Conservation (phyloP, 1,140 invertebrate species). For the Hycleus cichorii region DNA sequence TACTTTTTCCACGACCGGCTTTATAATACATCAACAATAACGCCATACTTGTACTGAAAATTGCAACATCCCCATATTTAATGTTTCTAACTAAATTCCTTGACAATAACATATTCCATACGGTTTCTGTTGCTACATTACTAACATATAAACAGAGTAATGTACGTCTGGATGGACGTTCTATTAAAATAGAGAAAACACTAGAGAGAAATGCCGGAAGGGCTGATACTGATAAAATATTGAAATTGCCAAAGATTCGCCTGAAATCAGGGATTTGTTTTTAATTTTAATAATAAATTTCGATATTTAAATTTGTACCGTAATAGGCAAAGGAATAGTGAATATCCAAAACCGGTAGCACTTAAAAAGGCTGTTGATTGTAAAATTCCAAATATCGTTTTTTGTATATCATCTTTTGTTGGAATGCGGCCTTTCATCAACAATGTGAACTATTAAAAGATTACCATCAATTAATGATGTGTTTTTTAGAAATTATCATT, state of each 20-base stretch:
- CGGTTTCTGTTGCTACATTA: slow-evolving; percentile 73
- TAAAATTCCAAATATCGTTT: slow-evolving; percentile 56
- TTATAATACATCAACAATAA: slow-evolving; percentile 54
- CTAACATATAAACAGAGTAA: slow-evolving; percentile 70
- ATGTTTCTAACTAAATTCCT: slow-evolving; percentile 55
- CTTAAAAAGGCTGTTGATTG: slow-evolving; percentile 71
- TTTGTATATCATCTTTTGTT: slow-evolving; percentile 53
- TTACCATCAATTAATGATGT: no score
- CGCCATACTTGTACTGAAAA: slow-evolving; percentile 55
- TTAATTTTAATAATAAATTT: background rate
- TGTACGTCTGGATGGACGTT: slow-evolving; percentile 61
- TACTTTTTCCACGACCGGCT: slow-evolving; percentile 39
- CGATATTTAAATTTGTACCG: slow-evolving; percentile 44
- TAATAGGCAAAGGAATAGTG: slow-evolving; percentile 59
- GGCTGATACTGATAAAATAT: slow-evolving; percentile 60
- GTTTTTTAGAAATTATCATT: background rate
- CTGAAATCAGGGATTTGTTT: slow-evolving; percentile 42
- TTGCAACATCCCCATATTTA: slow-evolving; percentile 56
- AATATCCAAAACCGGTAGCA: slow-evolving; percentile 64
- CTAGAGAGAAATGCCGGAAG: slow-evolving; percentile 64
- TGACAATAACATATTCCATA: slow-evolving; percentile 64
- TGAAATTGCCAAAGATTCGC: slow-evolving; percentile 57
- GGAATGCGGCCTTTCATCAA: slow-evolving; percentile 60
- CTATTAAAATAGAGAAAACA: slow-evolving; percentile 64
- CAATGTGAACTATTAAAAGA: slow-evolving; percentile 53